phyloP scores from a whole-genome alignment of 2,888 invertebrate species.

The Drosophila limbata region DNA sequence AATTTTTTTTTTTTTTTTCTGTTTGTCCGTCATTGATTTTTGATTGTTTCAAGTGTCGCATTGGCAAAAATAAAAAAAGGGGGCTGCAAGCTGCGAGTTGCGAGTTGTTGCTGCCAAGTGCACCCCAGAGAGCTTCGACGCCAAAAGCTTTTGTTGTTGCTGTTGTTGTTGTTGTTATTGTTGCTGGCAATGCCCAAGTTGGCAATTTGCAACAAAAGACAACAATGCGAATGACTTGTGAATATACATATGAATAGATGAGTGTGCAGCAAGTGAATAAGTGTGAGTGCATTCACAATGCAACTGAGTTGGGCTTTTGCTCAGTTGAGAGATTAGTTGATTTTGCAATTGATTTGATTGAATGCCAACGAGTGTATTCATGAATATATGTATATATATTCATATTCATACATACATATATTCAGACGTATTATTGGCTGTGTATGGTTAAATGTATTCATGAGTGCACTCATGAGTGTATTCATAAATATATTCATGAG shows the following conservation, averaged over 20 bases:
- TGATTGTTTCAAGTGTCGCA: slow-evolving; percentile 78
- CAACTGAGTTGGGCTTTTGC: slow-evolving; percentile 20
- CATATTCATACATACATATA: neutral
- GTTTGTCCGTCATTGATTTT: slow-evolving; percentile 71
- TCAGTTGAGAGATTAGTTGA: slow-evolving; percentile 18
- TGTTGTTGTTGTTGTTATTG: slow-evolving; percentile 38
- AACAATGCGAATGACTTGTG: slow-evolving; percentile 48
- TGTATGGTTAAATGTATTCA: slow-evolving; percentile 9
- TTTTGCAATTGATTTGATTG: slow-evolving; percentile 21
- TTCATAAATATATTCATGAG: slow-evolving; percentile 14
- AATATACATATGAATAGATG: neutral
- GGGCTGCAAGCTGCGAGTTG: slow-evolving; percentile 24
- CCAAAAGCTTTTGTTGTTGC: slow-evolving; percentile 61
- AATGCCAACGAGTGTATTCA: slow-evolving; percentile 9
- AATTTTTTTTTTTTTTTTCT: slow-evolving; percentile 24
- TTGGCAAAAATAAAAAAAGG: slow-evolving; percentile 7
- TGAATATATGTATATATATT: neutral
- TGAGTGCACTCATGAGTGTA: slow-evolving; percentile 11
- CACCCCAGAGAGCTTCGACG: slow-evolving; percentile 79
- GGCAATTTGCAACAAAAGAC: slow-evolving; percentile 78
- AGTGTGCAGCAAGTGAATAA: neutral
- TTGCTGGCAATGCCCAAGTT: slow-evolving; percentile 73
- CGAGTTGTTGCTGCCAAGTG: slow-evolving; percentile 59
- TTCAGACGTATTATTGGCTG: slow-evolving; percentile 1
- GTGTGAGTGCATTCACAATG: slow-evolving; percentile 28